A percentile compares a stretch with the other conserved stretches of the same genome.
These are phyloP conservation scores for Monopterus albus DNA, from an alignment of 2,113 vertebrate species.

Conservation along the genomic window DNA sequence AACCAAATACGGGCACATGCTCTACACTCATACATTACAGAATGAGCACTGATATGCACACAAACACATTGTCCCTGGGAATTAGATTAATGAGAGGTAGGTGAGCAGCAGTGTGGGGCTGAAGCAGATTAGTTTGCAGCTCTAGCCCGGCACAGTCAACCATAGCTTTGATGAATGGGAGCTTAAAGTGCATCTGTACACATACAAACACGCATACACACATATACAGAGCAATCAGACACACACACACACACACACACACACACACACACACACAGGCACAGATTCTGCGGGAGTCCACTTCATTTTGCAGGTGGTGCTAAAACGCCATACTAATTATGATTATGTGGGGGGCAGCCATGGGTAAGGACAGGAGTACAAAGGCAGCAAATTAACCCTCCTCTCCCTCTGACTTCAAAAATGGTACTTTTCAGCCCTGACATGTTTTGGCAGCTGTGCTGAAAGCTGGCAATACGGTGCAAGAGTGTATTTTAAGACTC, in stretches of 20 bases:
- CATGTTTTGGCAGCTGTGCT: conserved; percentile 34
- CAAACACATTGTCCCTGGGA: conserved; percentile 43
- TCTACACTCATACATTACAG: conserved; percentile 12
- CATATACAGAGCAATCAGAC: background rate
- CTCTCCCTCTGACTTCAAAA: conserved; percentile 17
- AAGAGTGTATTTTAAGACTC: conserved; percentile 16
- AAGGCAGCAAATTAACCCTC: conserved; percentile 52
- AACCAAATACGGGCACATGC: conserved; percentile 4
- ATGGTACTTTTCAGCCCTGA: conserved; percentile 2
- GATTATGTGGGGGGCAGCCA: conserved; percentile 29
- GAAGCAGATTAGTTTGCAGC: conserved; percentile 74
- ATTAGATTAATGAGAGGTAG: conserved; percentile 73
- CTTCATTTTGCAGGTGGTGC: conserved; percentile 48
- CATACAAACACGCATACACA: conserved; percentile 17
- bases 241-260: background rate
- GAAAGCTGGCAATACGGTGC: background rate
- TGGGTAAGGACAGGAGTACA: conserved; percentile 25
- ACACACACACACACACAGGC: conserved; percentile 11
- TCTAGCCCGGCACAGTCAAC: conserved; percentile 55
- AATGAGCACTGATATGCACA: conserved; percentile 14
- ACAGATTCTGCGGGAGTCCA: conserved; percentile 33
- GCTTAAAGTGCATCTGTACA: conserved; percentile 50
- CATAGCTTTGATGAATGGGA: conserved; percentile 75
- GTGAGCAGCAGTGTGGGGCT: conserved; percentile 61
- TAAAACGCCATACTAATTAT: conserved; percentile 63